Evolutionary conservation across 2,888 invertebrate genomes (phyloP).

Genomic region (Argyresthia albistria): DNA sequence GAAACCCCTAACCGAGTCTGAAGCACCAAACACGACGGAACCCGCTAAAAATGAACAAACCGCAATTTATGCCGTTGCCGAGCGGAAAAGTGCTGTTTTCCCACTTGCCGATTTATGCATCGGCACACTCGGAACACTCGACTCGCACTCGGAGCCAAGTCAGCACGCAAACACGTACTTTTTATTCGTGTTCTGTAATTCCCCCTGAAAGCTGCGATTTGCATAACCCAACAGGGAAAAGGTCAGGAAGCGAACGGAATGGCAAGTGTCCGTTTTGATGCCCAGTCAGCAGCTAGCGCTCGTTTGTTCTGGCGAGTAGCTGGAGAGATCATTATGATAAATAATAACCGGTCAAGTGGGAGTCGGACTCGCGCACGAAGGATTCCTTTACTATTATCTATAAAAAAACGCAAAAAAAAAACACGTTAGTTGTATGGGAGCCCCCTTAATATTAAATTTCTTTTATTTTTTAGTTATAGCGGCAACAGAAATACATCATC

Average conservation of each 20-base stretch:
- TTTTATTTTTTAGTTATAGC: no score
- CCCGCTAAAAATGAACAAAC: no score
- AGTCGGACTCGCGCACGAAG: no score
- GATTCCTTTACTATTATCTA: no score
- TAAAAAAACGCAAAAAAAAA: no score
- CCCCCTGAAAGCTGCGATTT: constrained; percentile 53
- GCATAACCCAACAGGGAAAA: constrained; percentile 69
- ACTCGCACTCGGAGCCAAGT: constrained; percentile 49
- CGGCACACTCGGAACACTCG: constrained; percentile 39
- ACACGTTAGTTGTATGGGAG: no score
- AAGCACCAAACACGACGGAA: no score
- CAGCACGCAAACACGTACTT: constrained; percentile 68
- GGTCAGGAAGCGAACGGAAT: constrained; percentile 69
- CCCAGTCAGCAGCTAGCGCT: constrained; percentile 48
- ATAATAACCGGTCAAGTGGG: no score
- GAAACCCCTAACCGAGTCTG: no score
- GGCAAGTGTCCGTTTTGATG: constrained; percentile 66
- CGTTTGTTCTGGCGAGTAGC: constrained; percentile 22
- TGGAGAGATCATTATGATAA: not conserved
- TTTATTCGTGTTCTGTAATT: constrained; percentile 66
- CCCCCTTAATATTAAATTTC: no score
- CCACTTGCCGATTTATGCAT: constrained; percentile 48
- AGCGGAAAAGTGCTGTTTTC: not conserved
- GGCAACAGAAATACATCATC: no score
- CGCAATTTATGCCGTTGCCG: no score